Evolutionary conservation across 2,888 invertebrate genomes (phyloP).

Genomic region (Lasioglossum figueresi): DNA sequence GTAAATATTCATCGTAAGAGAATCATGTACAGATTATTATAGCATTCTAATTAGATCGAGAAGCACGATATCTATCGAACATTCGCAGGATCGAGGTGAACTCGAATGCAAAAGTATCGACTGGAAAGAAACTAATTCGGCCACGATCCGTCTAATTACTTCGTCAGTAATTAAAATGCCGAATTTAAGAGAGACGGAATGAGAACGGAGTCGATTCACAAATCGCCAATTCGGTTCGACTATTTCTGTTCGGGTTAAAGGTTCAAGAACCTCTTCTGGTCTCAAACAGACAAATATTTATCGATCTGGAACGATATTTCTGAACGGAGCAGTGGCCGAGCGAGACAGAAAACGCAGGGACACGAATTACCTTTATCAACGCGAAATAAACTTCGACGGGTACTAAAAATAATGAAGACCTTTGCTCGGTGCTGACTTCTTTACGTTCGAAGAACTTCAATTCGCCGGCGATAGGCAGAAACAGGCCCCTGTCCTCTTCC

Average conservation of each 20-base stretch:
- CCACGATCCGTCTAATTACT: conserved; percentile 12
- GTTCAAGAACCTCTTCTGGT: conserved; percentile 70
- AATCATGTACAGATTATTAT: background rate
- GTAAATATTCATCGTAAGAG: background rate
- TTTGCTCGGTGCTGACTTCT: background rate
- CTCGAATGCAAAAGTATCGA: background rate
- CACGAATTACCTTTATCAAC: background rate
- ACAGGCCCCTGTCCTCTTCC: conserved; percentile 27
- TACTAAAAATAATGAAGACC: conserved; percentile 24
- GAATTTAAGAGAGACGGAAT: conserved; percentile 54
- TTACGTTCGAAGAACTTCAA: conserved; percentile 5
- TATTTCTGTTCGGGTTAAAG: conserved; percentile 71
- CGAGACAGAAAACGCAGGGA: background rate
- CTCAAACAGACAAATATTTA: conserved; percentile 25
- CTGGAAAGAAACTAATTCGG: conserved; percentile 20
- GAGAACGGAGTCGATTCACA: conserved; percentile 59
- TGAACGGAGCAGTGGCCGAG: background rate
- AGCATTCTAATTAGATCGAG: background rate
- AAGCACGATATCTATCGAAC: background rate
- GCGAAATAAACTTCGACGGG: background rate
- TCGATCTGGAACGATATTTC: conserved; percentile 1
- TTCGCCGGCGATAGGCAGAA: conserved; percentile 13
- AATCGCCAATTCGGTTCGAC: conserved; percentile 54
- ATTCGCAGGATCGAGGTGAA: background rate
- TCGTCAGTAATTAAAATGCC: conserved; percentile 48